Conservation (phyloP, 2,888 invertebrate genomes). For the Hermaeophaga mercurialis region DNA sequence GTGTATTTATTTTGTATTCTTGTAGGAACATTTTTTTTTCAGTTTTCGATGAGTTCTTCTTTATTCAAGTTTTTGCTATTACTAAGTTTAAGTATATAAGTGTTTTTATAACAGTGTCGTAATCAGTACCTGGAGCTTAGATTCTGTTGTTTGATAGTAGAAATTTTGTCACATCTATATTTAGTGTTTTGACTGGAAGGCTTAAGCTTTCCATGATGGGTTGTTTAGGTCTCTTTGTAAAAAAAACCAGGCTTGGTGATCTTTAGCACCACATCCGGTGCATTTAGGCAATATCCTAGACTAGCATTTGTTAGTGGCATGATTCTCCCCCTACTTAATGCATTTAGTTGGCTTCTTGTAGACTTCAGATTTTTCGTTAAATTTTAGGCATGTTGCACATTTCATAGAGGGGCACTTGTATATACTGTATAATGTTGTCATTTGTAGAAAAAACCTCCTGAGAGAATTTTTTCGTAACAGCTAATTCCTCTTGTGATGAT, state of each 20-base stretch:
- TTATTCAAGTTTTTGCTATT: constrained; percentile 18
- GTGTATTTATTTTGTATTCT: constrained; percentile 21
- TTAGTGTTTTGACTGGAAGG: constrained; percentile 8
- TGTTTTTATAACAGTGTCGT: constrained; percentile 23
- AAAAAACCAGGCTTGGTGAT: constrained; percentile 18
- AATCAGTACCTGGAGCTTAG: constrained; percentile 25
- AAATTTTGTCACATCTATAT: too few relatives aligned
- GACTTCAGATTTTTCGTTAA: too few relatives aligned
- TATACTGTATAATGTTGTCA: too few relatives aligned
- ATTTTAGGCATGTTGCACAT: too few relatives aligned
- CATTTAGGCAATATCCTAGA: too few relatives aligned
- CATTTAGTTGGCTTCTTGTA: too few relatives aligned
- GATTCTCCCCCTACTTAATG: too few relatives aligned
- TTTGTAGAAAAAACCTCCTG: too few relatives aligned
- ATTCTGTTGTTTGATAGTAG: constrained; percentile 7
- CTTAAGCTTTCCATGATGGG: constrained; percentile 21
- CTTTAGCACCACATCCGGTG: constrained; percentile 8
- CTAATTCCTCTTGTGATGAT: too few relatives aligned
- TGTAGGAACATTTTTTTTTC: constrained; percentile 19
- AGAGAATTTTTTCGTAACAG: too few relatives aligned
- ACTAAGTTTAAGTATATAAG: constrained; percentile 21
- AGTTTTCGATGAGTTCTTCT: constrained; percentile 21
- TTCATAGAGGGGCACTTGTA: too few relatives aligned
- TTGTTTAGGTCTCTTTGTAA: constrained; percentile 8
- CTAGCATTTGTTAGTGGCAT: too few relatives aligned